Evolutionary conservation across 2,797 vertebrate genomes (phyloP).

Genomic region (Muraenolepis orangiensis): DNA sequence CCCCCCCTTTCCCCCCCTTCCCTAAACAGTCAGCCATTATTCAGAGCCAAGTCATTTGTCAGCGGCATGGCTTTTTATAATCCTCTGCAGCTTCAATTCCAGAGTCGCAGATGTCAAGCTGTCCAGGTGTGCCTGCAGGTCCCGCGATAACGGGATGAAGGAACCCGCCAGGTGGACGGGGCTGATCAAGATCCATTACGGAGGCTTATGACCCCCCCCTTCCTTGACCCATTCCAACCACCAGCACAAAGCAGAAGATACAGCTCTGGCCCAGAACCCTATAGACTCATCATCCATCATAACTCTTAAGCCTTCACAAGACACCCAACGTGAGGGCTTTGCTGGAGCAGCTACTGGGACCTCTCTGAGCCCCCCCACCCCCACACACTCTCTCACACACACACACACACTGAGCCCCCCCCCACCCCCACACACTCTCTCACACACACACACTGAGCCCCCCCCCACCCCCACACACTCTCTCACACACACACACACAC

Average conservation of each 20-base stretch:
- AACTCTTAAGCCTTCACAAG: slow-evolving; percentile 29
- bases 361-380: slow-evolving; percentile 14
- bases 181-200: slow-evolving; percentile 66
- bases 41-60: slow-evolving; percentile 23
- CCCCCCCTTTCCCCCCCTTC: slow-evolving; percentile 29
- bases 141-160: slow-evolving; percentile 53
- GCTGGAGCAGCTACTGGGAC: slow-evolving; percentile 22
- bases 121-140: slow-evolving; percentile 56
- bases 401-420: no score
- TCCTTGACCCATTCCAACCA: slow-evolving; percentile 25
- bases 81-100: slow-evolving; percentile 52
- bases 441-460: no score
- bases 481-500: no score
- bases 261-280: slow-evolving; percentile 54
- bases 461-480: not conserved
- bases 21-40: slow-evolving; percentile 51
- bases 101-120: slow-evolving; percentile 61
- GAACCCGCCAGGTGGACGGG: slow-evolving; percentile 48
- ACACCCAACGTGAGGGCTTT: slow-evolving; percentile 4
- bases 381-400: no score
- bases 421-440: no score
- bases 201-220: slow-evolving; percentile 49
- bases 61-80: slow-evolving; percentile 51
- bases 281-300: slow-evolving; percentile 30
- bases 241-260: slow-evolving; percentile 33